phyloP scores from a whole-genome alignment of 2,797 vertebrate genomes.

The Clamator glandarius region DNA sequence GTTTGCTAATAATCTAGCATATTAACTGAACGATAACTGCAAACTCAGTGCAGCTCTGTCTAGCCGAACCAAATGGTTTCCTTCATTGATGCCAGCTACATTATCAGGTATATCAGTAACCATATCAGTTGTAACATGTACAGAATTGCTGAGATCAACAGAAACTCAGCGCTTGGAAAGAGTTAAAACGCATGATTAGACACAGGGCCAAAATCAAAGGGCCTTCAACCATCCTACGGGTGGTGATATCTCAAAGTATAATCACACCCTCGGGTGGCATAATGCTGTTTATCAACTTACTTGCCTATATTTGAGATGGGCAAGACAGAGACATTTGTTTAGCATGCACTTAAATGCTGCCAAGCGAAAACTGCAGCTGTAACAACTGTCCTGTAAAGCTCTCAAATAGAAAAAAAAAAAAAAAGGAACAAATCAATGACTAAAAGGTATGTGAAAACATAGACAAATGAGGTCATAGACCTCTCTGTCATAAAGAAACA shows the following conservation, averaged over 20 bases:
- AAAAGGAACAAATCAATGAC: not conserved
- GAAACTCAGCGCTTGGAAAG: conserved; percentile 68
- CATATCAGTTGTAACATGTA: conserved; percentile 69
- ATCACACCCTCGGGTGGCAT: conserved; percentile 62
- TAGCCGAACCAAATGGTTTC: conserved; percentile 48
- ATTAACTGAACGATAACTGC: conserved; percentile 22
- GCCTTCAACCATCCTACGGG: conserved; percentile 54
- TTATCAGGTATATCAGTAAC: conserved; percentile 55
- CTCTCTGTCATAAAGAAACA: not conserved
- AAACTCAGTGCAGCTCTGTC: conserved; percentile 29
- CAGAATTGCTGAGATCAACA: conserved; percentile 68
- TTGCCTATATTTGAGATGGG: conserved; percentile 58
- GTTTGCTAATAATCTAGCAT: conserved; percentile 19
- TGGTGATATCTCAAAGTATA: conserved; percentile 71
- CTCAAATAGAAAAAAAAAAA: not conserved
- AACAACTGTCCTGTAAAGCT: conserved; percentile 4
- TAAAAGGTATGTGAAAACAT: not conserved
- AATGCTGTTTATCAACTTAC: conserved; percentile 63
- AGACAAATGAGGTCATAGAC: not conserved
- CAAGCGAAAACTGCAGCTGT: conserved; percentile 39
- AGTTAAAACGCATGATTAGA: conserved; percentile 72
- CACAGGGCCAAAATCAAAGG: conserved; percentile 60
- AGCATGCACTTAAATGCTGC: conserved; percentile 55
- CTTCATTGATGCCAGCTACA: conserved; percentile 37
- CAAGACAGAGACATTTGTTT: conserved; percentile 58